phyloP scores from a whole-genome alignment of 2,113 vertebrate genomes.

The Ardeotis arabs region DNA sequence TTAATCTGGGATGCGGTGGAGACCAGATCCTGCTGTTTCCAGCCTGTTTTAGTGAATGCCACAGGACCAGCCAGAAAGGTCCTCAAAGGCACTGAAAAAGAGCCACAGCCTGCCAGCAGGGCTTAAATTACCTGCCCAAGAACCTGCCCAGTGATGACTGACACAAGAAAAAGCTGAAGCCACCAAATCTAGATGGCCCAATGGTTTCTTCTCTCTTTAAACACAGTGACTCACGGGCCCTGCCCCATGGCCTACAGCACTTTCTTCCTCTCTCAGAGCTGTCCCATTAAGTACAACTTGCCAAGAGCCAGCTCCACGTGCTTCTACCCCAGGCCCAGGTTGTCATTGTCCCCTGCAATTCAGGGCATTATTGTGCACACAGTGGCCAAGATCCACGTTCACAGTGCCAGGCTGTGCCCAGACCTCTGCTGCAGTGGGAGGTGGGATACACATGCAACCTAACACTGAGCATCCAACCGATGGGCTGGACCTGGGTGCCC shows the following conservation, averaged over 20 bases:
- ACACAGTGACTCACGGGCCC: not conserved
- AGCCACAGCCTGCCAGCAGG: not conserved
- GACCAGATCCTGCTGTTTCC: not conserved
- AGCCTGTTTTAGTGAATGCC: not conserved
- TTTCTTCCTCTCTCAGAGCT: not conserved
- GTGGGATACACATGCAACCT: not conserved
- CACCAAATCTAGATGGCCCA: not conserved
- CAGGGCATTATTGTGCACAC: not conserved
- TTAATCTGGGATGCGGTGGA: not conserved
- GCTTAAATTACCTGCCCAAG: not conserved
- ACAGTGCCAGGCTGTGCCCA: not conserved
- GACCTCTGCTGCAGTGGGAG: not conserved
- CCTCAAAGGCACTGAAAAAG: not conserved
- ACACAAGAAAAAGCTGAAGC: not conserved
- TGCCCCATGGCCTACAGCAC: not conserved
- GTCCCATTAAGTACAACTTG: not conserved
- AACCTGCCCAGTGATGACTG: not conserved
- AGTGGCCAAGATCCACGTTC: not conserved
- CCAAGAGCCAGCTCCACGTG: rapidly evolving
- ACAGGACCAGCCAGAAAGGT: not conserved
- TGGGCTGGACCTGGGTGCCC: rapidly evolving
- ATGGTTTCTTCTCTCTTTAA: not conserved
- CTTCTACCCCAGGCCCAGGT: not conserved
- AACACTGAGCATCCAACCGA: not conserved
- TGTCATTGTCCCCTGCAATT: not conserved